Conservation (phyloP, 2,888 invertebrate species). For the Pseudococcus jackbeardsleyi region DNA sequence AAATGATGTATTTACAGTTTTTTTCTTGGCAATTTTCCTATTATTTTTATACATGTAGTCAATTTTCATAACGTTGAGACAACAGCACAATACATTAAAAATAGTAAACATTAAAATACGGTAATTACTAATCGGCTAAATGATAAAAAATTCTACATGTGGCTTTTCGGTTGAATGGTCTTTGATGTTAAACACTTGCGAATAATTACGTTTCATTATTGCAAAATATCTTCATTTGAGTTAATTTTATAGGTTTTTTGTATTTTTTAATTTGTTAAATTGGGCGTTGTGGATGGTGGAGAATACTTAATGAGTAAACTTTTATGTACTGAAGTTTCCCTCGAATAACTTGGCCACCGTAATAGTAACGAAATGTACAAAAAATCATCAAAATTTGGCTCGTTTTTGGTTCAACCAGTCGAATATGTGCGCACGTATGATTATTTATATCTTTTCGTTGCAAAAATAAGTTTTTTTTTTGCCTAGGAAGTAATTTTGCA, state of each 20-base stretch:
- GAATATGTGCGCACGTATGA: background rate
- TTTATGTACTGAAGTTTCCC: background rate
- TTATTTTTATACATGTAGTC: background rate
- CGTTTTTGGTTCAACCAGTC: background rate
- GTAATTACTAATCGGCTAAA: background rate
- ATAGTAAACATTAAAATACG: constrained; percentile 33
- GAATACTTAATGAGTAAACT: background rate
- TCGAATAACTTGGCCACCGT: background rate
- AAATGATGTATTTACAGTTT: constrained; percentile 20
- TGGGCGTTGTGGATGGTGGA: background rate
- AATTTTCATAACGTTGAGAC: constrained; percentile 21
- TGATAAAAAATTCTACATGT: background rate
- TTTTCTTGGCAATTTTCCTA: constrained; percentile 12
- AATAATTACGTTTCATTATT: background rate
- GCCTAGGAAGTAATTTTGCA: background rate
- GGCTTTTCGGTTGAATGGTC: background rate
- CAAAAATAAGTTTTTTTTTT: background rate
- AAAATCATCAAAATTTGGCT: background rate
- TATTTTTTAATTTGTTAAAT: background rate
- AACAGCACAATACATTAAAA: background rate
- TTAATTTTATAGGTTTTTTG: background rate
- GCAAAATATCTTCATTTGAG: too few relatives aligned
- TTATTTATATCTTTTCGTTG: background rate
- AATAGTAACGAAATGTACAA: background rate
- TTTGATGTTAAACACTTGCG: background rate